Conservation (phyloP, 2,797 vertebrate genomes). For the Peromyscus nudipes region DNA sequence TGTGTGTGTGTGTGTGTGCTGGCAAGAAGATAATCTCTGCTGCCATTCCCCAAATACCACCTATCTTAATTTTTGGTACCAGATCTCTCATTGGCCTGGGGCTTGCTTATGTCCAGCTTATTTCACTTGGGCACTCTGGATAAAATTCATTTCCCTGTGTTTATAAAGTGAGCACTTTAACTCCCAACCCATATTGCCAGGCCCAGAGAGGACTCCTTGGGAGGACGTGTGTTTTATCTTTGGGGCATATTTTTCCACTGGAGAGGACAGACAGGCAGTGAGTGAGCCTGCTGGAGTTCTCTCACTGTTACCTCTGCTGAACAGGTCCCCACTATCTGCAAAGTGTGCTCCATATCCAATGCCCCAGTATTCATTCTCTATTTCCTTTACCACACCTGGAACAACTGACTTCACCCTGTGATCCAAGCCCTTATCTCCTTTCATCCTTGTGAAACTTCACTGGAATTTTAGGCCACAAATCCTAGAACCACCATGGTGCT, state of each 20-base stretch:
- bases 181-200: neutral
- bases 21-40: neutral
- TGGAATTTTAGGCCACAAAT: conserved; percentile 1
- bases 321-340: neutral
- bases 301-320: neutral
- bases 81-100: too few species aligned
- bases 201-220: neutral
- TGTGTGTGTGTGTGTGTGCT: too few species aligned
- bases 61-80: neutral
- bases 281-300: neutral
- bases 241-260: neutral
- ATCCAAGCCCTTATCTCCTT: neutral
- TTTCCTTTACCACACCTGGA: neutral
- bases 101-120: neutral
- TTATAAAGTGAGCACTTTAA: neutral
- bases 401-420: neutral
- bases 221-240: neutral
- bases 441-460: neutral
- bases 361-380: neutral
- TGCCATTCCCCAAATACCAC: neutral
- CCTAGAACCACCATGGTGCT: neutral
- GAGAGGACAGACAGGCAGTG: neutral
- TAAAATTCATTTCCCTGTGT: neutral
- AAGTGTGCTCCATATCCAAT: neutral
- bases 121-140: neutral